Evolutionary conservation across 2,888 invertebrate species (phyloP), one percentile per base, ranked within the genome.

Genomic region (Cylindroiulus punctatus): DNA sequence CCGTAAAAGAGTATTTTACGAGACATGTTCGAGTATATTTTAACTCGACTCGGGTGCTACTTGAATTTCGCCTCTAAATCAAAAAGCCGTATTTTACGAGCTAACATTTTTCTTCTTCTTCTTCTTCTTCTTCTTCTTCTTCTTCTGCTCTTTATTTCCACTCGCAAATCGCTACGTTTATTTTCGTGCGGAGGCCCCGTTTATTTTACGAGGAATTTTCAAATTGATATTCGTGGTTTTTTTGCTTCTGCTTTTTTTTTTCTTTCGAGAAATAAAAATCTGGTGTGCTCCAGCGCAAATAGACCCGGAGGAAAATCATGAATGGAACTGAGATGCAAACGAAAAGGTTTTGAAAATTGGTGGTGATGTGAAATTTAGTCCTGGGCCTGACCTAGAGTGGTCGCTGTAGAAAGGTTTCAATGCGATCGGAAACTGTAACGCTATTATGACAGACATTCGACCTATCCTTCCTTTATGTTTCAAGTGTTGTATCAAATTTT

Each of bases 91-190:
- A 65, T 65, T 65, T 65, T 65, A 65, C 65, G 65, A 65, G 65
- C 65, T 65, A 76, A 30, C 76, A 76, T 30, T 76, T 76, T 76
- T 76, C 76, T 76, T 76, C 76, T 76, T 76, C 30, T 52, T 52
- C 52, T 17, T 44, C 65, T 26, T 76, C 30, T 76, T 76, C 65
- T 22, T 22, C 65, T 26, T n/a, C 52, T 17, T 44, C 65, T 26
- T 76, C 30, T 76, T 76, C 65, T 22, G n/a, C 65, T 26, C 65
- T 65, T 8, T 76, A 76, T 76, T 76, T 76, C 26, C 76, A 76
- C 76, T 76, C 76, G 26, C 76, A 76, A 76, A 76, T 76, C 76
- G 76, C 76, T 76, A 76, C 76, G 76, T 30, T 76, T 76, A 76
- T 30, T 26, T 30, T 30, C 14, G 26, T 76, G 76, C 76, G 76